Percentiles rank a stretch among this genome's conserved stretches.
phyloP scores from a whole-genome alignment of 2,113 vertebrate genomes.

The Python bivittatus region DNA sequence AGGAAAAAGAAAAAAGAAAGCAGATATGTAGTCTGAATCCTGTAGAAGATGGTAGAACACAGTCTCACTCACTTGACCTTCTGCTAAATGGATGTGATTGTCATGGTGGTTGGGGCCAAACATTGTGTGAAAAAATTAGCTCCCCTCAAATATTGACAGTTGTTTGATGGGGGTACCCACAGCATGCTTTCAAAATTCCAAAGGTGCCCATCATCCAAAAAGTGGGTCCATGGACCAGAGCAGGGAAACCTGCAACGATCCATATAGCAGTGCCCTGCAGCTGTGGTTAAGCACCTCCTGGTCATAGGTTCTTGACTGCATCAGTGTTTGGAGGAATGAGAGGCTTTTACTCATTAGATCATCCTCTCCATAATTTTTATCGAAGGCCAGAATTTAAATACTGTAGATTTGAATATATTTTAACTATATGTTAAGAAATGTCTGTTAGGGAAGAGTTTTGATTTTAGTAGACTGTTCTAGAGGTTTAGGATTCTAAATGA shows the following conservation, averaged over 20 bases:
- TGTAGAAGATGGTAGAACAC: too few species aligned
- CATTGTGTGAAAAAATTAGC: neutral
- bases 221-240: neutral
- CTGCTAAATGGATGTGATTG: neutral
- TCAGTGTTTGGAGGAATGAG: neutral
- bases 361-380: neutral
- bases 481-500: neutral
- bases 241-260: neutral
- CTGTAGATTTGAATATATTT: neutral
- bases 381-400: neutral
- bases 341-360: neutral
- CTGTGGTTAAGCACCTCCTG: neutral
- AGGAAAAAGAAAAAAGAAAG: neutral
- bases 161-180: neutral
- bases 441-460: neutral
- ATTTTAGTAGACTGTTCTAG: neutral
- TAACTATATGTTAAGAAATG: neutral
- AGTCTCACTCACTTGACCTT: neutral
- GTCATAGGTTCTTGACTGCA: neutral
- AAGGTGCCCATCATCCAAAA: neutral
- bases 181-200: neutral
- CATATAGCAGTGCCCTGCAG: neutral
- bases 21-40: neutral
- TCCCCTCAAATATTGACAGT: neutral
- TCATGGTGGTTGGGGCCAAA: neutral